Conservation (phyloP, 1,140 invertebrate genomes). For the Drosophila ironensis region DNA sequence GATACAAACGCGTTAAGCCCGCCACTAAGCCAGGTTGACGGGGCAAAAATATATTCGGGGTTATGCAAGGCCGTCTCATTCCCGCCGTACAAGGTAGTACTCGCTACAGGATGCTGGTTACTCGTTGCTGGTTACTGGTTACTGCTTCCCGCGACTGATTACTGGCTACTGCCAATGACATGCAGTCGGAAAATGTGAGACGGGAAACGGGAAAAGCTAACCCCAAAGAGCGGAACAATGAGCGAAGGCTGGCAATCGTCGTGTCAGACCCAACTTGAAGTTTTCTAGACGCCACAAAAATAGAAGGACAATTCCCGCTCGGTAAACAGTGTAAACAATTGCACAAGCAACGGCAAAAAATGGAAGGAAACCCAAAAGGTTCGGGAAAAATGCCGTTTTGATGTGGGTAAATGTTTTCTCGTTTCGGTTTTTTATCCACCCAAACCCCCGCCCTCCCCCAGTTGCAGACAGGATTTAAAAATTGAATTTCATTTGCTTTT, state of each 20-base stretch:
- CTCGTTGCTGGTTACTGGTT: background rate
- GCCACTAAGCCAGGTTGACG: conserved; percentile 50
- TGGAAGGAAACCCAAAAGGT: background rate
- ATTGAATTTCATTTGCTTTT: conserved; percentile 48
- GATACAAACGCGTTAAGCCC: conserved; percentile 18
- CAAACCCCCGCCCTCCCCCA: too few species aligned
- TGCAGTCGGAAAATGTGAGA: conserved; percentile 7
- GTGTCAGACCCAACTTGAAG: conserved; percentile 43
- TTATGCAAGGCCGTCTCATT: conserved; percentile 13
- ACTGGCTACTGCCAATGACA: conserved; percentile 29
- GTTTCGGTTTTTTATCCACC: too few species aligned
- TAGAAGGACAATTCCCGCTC: conserved; percentile 23
- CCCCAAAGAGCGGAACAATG: conserved; percentile 19
- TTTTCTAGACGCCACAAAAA: conserved; percentile 26
- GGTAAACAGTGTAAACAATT: conserved; percentile 41
- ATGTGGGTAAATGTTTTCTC: conserved; percentile 20
- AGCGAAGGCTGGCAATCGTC: conserved; percentile 14
- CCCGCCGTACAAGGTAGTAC: too few species aligned
- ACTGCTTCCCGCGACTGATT: too few species aligned
- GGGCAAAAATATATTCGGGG: conserved; percentile 50
- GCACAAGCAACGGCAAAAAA: background rate
- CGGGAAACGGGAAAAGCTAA: background rate
- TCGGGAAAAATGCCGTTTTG: conserved; percentile 17
- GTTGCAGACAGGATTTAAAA: conserved; percentile 38
- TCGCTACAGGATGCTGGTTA: too few species aligned